These are phyloP conservation scores for Trogon surrucura DNA, from an alignment of 2,113 vertebrate genomes.

Conservation along the genomic window DNA sequence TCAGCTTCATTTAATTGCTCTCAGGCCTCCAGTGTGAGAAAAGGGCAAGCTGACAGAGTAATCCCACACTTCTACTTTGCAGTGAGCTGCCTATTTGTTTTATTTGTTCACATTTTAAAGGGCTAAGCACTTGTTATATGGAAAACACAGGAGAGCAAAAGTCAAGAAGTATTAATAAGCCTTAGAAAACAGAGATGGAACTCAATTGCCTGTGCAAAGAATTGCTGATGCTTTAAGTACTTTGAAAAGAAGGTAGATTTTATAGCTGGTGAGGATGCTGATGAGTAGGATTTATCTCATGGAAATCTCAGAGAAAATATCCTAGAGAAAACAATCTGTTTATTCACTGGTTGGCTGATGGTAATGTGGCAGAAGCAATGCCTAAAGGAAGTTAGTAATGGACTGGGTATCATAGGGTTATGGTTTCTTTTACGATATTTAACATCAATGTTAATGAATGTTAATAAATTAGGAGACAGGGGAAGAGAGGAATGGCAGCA, in stretches of 20 bases:
- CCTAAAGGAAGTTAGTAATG: neutral
- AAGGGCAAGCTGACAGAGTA: neutral
- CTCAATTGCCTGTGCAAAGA: neutral
- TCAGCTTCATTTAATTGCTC: slow-evolving; percentile 12
- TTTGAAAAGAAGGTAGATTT: neutral
- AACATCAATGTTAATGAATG: neutral
- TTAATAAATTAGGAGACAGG: neutral
- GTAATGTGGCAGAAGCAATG: neutral
- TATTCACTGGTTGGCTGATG: neutral
- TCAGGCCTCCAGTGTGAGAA: neutral
- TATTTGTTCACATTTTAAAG: neutral
- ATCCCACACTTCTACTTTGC: neutral
- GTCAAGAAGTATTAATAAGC: neutral
- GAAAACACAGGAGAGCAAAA: neutral
- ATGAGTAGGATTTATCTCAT: neutral
- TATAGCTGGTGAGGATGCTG: neutral
- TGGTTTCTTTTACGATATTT: neutral
- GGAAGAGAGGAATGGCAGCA: neutral
- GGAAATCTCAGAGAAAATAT: neutral
- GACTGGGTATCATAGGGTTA: neutral
- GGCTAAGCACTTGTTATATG: neutral
- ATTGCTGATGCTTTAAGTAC: neutral
- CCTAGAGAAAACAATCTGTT: neutral
- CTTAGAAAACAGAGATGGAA: neutral
- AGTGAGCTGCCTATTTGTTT: neutral